A percentile compares a stretch with the other conserved stretches of the same genome.
Evolutionary conservation across 2,888 invertebrate genomes (phyloP).

Genomic region (Eupithecia subfuscata): DNA sequence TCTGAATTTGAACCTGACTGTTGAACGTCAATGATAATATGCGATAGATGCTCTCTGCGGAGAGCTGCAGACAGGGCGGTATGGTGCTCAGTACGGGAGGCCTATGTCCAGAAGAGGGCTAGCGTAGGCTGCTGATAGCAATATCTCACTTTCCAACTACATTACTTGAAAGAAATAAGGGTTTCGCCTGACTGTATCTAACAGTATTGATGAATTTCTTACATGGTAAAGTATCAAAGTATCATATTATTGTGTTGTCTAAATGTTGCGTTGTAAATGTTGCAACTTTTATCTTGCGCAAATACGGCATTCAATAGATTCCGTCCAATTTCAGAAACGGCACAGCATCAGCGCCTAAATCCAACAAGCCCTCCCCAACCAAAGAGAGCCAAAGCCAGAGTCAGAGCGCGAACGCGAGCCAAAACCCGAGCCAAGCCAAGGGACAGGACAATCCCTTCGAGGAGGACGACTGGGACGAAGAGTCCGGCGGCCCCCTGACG

Average conservation of each 20-base stretch:
- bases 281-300: neutral
- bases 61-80: neutral
- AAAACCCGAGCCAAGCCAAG: slow-evolving; percentile 44
- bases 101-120: neutral
- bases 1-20: too few relatives aligned
- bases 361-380: slow-evolving; percentile 70
- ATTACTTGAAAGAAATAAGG: neutral
- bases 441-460: slow-evolving; percentile 92
- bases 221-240: neutral
- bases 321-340: slow-evolving; percentile 68
- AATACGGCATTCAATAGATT: neutral
- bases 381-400: slow-evolving; percentile 54
- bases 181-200: neutral
- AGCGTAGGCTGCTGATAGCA: neutral
- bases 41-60: neutral
- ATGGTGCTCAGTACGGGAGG: neutral
- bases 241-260: too few relatives aligned
- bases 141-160: neutral
- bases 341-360: slow-evolving; percentile 70
- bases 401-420: slow-evolving; percentile 17
- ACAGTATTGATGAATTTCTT: neutral
- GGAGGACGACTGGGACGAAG: slow-evolving; percentile 92
- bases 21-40: neutral
- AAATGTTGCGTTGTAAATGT: neutral
- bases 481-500: slow-evolving; percentile 93